Evolutionary conservation across 2,888 invertebrate species (phyloP).

Genomic region (Lingula anatina): DNA sequence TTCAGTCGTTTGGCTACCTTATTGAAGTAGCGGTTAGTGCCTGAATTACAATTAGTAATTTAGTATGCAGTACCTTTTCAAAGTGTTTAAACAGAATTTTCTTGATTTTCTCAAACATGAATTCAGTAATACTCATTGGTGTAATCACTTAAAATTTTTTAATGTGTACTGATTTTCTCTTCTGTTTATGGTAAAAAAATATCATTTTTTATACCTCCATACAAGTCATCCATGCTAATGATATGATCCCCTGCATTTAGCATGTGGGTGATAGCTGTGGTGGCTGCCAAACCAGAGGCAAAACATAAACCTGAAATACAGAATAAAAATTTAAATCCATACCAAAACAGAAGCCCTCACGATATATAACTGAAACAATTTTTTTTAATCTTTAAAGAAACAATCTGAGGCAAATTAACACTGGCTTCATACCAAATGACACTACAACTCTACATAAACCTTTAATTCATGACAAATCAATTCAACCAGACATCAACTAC

Average conservation of each 20-base stretch:
- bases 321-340: conserved; percentile 3
- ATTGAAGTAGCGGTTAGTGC: conserved; percentile 69
- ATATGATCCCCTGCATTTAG: conserved; percentile 84
- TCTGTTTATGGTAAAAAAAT: no score
- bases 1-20: conserved; percentile 65
- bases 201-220: no score
- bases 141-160: no score
- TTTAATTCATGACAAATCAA: background rate
- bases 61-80: background rate
- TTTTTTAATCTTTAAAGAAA: background rate
- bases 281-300: conserved; percentile 86
- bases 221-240: conserved; percentile 85
- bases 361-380: no score
- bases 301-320: conserved; percentile 58
- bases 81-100: background rate
- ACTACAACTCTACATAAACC: background rate
- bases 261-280: conserved; percentile 69
- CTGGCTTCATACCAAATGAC: background rate
- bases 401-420: background rate
- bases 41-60: conserved; percentile 21
- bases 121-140: no score
- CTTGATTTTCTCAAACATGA: no score
- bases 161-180: no score
- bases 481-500: background rate
- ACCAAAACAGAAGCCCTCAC: no score